A percentile compares a stretch with the other conserved stretches of the same genome.
Evolutionary conservation across 2,797 vertebrate genomes (phyloP).

Genomic region (Sphenopsis melanotis): DNA sequence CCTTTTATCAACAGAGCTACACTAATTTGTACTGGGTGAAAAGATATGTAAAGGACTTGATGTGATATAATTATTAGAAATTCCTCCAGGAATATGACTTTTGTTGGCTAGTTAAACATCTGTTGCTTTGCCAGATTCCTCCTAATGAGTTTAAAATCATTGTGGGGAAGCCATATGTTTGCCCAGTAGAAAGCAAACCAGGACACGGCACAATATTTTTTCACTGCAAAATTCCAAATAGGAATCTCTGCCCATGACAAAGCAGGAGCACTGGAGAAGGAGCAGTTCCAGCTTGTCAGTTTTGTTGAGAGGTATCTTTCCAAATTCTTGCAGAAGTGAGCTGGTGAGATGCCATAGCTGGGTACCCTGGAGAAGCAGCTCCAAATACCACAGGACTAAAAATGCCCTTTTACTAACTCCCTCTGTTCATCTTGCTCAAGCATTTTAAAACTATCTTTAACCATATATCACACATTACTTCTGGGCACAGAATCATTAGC

Average conservation of each 20-base stretch:
- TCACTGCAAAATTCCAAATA: neutral
- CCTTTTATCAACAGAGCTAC: neutral
- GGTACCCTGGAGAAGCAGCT: neutral
- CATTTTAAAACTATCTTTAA: neutral
- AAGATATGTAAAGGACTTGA: neutral
- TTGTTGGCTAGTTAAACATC: neutral
- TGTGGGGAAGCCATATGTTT: neutral
- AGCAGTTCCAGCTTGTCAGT: neutral
- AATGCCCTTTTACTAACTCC: neutral
- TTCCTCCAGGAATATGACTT: conserved; percentile 1
- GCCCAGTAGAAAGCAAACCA: neutral
- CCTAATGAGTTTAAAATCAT: neutral
- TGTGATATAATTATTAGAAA: neutral
- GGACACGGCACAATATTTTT: neutral
- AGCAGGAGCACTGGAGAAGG: neutral
- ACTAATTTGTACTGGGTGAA: neutral
- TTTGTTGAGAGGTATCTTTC: neutral
- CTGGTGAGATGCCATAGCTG: neutral
- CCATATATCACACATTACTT: neutral
- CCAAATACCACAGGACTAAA: neutral
- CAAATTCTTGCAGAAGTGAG: neutral
- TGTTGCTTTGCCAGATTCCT: conserved; percentile 1
- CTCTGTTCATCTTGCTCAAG: neutral
- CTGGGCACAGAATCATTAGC: neutral
- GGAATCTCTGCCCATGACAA: neutral